Conservation (phyloP, 2,797 vertebrate species). For the Sardinella longiceps region DNA sequence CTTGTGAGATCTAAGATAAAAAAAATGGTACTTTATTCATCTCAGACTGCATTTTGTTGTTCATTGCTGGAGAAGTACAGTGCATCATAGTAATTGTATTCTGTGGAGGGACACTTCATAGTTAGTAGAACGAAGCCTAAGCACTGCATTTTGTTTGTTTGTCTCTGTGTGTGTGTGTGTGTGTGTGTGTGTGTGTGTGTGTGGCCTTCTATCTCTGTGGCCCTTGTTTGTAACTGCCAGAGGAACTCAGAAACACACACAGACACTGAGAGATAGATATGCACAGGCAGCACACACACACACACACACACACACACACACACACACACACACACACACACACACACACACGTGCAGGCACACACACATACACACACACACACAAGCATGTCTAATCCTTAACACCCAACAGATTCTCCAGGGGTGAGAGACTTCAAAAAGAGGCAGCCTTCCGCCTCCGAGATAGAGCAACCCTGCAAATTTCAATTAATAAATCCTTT, state of each 20-base stretch:
- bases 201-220: not conserved
- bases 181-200: not conserved
- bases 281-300: conserved; percentile 17
- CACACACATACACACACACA: not conserved
- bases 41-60: too few relatives aligned
- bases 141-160: too few relatives aligned
- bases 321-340: not conserved
- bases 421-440: conserved; percentile 76
- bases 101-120: not conserved
- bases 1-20: too few relatives aligned
- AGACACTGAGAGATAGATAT: not conserved
- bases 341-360: not conserved
- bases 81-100: not conserved
- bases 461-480: conserved; percentile 57
- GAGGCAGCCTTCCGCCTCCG: conserved; percentile 53
- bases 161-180: too few relatives aligned
- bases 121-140: not conserved
- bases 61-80: too few relatives aligned
- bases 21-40: too few relatives aligned
- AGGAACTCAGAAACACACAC: not conserved
- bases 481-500: conserved; percentile 70
- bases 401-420: conserved; percentile 70
- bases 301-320: conserved; percentile 26
- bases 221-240: not conserved
- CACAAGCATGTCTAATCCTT: conserved; percentile 71